Conservation (phyloP, 1,140 invertebrate genomes). For the Calephelis nemesis region DNA sequence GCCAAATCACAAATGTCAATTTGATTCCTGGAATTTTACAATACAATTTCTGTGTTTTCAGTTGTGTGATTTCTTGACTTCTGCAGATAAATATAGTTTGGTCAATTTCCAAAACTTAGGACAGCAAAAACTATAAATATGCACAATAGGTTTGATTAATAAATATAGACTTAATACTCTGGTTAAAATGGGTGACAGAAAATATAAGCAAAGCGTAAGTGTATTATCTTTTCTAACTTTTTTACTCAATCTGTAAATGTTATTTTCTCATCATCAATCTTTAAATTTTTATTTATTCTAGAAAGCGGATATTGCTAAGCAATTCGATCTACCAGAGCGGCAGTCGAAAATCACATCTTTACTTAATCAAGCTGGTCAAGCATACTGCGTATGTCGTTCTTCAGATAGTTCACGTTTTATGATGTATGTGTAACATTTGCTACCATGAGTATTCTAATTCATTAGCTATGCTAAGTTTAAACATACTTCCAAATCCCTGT, state of each 20-base stretch:
- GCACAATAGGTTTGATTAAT: neutral
- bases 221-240: neutral
- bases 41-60: too few species aligned
- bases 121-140: too few species aligned
- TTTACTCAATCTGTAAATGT: conserved; percentile 6
- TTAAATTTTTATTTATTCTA: conserved; percentile 55
- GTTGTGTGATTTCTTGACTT: too few species aligned
- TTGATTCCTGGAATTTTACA: too few species aligned
- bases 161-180: too few species aligned
- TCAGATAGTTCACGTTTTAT: conserved; percentile 96
- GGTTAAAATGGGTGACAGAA: conserved; percentile 56
- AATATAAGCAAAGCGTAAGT: conserved; percentile 67
- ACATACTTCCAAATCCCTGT: too few species aligned
- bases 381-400: conserved; percentile 96
- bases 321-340: conserved; percentile 93
- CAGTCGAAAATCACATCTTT: conserved; percentile 95
- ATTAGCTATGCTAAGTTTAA: too few species aligned
- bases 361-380: conserved; percentile 91
- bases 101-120: too few species aligned
- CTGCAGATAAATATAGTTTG: too few species aligned
- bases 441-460: neutral
- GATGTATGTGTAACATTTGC: conserved; percentile 85
- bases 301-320: conserved; percentile 94
- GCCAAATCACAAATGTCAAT: too few species aligned
- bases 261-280: neutral